Base-by-base conservation (phyloP, 1,140 invertebrate genomes). In the Drosophila aff. region DNA sequence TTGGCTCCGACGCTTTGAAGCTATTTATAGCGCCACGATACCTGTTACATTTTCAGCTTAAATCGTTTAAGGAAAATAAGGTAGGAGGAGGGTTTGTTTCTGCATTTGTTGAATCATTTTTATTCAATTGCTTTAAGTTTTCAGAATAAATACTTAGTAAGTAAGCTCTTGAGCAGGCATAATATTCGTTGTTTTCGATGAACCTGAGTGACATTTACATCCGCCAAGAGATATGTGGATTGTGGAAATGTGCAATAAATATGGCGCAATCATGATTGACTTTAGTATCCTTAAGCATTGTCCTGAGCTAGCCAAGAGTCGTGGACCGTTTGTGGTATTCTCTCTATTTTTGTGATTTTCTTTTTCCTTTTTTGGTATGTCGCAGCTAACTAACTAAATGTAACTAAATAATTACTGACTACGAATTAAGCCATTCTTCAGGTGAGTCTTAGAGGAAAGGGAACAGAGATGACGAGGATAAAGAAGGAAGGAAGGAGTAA, bases 371-470 rank as follows among this genome's bases (percentile, higher is more conserved):
- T 87, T 89, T 89, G 85, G 85, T 89, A 90, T 90, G 85, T 85
- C 81, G 85, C 85, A 90, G 85, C 79, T 89, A 90, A 81, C 85
- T 89, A 89, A 89, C 85, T 90, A 89, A 91, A 67, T 82, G 80
- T 66, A 84, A 90, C 85, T 89, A 90, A 85, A 85, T 81, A 90
- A 90, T 89, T 90, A 90, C 84, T 81, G 85, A 90, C 85, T 89
- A 89, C 85, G 81, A 90, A 76, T 82, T 89, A 76, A 84, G 81
- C 85, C 85, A 89, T 85, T 77, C 78, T 83, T 83, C 80, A 68
- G 67, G 55, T 49, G 79, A 89, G 80, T 87, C 84, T 83, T 40
- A 43, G 38, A 33, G 40, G 68, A 7, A 66, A 50, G 46, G 36
- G 3, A 18, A 11, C 21, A 47, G 9, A 26, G 64, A 28, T 40